Evolutionary conservation across 1,140 invertebrate species (phyloP).

Genomic region (Magallana gigas): DNA sequence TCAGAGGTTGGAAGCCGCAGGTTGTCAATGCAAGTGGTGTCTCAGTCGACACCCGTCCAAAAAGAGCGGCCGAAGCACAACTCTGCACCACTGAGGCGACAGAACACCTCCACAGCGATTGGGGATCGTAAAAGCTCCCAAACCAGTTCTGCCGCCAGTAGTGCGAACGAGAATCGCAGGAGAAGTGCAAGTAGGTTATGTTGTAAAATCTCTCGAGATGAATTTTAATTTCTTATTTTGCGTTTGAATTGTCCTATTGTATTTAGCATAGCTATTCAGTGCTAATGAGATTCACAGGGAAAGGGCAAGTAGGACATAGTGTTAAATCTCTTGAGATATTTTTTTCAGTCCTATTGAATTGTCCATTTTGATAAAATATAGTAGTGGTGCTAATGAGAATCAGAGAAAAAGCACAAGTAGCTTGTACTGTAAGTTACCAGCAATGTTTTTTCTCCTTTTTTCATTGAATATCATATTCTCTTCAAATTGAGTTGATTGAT

Average conservation of each 20-base stretch:
- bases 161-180: not conserved
- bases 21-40: constrained; percentile 34
- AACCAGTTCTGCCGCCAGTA: not conserved
- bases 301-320: too few species aligned
- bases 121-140: constrained; percentile 18
- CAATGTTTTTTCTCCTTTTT: too few species aligned
- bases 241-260: not conserved
- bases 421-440: too few species aligned
- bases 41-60: not conserved
- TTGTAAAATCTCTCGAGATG: not conserved
- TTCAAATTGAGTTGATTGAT: too few species aligned
- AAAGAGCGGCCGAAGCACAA: constrained; percentile 20
- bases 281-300: too few species aligned
- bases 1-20: not conserved
- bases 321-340: too few species aligned
- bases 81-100: constrained; percentile 22
- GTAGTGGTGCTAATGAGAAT: too few species aligned
- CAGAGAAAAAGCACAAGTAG: too few species aligned
- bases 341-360: too few species aligned
- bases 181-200: constrained; percentile 42
- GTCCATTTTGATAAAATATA: too few species aligned
- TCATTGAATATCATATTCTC: too few species aligned
- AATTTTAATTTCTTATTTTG: not conserved
- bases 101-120: not conserved
- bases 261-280: too few species aligned